Conservation (phyloP, 2,888 invertebrate genomes). For the Drosophila neotestacea region DNA sequence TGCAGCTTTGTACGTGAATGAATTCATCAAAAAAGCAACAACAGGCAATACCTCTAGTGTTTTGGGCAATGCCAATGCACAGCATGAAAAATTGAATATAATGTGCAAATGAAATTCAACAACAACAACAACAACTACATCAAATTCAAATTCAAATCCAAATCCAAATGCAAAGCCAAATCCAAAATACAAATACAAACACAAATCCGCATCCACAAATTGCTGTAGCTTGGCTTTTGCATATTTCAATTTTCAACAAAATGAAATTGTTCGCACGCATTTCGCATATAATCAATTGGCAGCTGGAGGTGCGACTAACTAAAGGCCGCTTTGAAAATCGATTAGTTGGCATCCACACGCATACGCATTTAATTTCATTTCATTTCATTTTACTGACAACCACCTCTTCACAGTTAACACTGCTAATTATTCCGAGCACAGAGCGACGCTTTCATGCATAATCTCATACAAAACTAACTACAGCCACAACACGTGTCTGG, state of each 20-base stretch:
- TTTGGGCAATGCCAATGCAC: constrained; percentile 44
- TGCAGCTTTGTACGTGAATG: constrained; percentile 68
- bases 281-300: constrained; percentile 64
- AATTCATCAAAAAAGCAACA: constrained; percentile 63
- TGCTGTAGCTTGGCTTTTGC: constrained; percentile 58
- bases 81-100: constrained; percentile 73
- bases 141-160: constrained; percentile 29
- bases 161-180: constrained; percentile 26
- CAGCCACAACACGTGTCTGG: constrained; percentile 46
- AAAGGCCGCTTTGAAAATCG: constrained; percentile 66
- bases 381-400: constrained; percentile 50
- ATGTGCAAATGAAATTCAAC: constrained; percentile 75
- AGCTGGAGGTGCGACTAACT: constrained; percentile 56
- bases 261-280: constrained; percentile 73
- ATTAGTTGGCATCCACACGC: constrained; percentile 61
- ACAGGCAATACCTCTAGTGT: constrained; percentile 4
- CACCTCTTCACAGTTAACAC: constrained; percentile 9
- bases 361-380: not conserved
- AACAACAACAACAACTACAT: constrained; percentile 37
- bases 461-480: constrained; percentile 57
- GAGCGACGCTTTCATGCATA: constrained; percentile 76
- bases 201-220: constrained; percentile 53
- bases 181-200: constrained; percentile 39
- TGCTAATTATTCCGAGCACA: constrained; percentile 73
- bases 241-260: constrained; percentile 67